Percentiles rank a stretch among this genome's conserved stretches.
Conservation (phyloP, 1,140 invertebrate genomes). For the Gonatopus flavifemur region DNA sequence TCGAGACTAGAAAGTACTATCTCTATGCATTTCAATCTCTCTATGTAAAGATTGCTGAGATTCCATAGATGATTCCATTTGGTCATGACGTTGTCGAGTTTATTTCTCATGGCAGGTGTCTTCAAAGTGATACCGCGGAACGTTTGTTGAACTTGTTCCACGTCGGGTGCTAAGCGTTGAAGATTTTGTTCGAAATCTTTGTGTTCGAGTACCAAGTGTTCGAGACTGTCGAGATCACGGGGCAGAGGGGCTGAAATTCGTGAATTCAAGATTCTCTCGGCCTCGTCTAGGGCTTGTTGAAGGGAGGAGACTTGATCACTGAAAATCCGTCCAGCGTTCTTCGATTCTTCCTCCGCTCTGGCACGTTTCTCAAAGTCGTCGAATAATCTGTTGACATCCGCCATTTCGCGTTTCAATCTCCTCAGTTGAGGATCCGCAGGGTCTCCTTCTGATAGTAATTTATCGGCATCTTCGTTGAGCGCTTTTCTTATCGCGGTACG, state of each 20-base stretch:
- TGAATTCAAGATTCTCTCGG: constrained; percentile 79
- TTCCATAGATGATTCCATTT: constrained; percentile 92
- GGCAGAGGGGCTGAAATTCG: constrained; percentile 80
- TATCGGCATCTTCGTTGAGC: constrained; percentile 95
- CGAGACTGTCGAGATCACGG: constrained; percentile 80
- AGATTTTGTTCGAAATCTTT: constrained; percentile 82
- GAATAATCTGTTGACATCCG: constrained; percentile 93
- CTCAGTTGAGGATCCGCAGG: constrained; percentile 89
- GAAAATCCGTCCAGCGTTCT: constrained; percentile 83
- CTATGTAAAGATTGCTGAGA: constrained; percentile 83
- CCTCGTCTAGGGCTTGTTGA: constrained; percentile 79
- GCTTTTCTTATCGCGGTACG: constrained; percentile 92
- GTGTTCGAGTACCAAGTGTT: constrained; percentile 85
- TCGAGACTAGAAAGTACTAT: constrained; percentile 86
- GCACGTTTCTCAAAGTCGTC: constrained; percentile 89
- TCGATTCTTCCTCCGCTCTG: constrained; percentile 83
- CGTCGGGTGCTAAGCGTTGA: constrained; percentile 72
- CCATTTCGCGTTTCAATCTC: constrained; percentile 86
- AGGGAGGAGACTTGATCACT: constrained; percentile 82
- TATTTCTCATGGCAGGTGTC: constrained; percentile 87
- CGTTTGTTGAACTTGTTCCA: constrained; percentile 80
- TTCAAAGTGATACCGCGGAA: constrained; percentile 82
- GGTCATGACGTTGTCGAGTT: constrained; percentile 81
- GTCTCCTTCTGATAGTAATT: constrained; percentile 89
- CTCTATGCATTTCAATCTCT: constrained; percentile 89